phyloP scores from a whole-genome alignment of 2,888 invertebrate genomes.

The Dendrolimus houi region DNA sequence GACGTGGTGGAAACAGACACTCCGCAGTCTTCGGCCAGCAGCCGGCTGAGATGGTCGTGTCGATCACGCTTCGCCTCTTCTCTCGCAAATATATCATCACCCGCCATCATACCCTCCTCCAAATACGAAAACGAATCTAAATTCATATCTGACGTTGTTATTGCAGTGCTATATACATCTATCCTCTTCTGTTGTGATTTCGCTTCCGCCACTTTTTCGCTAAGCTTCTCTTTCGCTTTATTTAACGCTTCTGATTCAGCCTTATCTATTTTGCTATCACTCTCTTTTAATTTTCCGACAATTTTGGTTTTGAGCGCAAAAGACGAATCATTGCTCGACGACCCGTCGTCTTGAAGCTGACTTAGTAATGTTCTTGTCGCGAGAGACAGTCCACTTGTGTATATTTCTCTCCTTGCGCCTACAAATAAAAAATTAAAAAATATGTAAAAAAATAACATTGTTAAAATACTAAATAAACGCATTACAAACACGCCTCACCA shows the following conservation, averaged over 20 bases:
- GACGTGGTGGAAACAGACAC: slow-evolving; percentile 20
- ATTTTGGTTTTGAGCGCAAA: slow-evolving; percentile 55
- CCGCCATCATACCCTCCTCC: slow-evolving; percentile 64
- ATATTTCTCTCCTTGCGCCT: slow-evolving; percentile 62
- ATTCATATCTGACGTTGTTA: slow-evolving; percentile 69
- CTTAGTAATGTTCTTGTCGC: slow-evolving; percentile 67
- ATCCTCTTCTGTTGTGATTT: slow-evolving; percentile 60
- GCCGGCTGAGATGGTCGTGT: slow-evolving; percentile 49
- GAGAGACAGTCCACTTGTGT: slow-evolving; percentile 50
- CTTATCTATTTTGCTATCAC: slow-evolving; percentile 40
- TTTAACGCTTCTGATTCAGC: slow-evolving; percentile 57
- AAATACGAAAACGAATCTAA: slow-evolving; percentile 72
- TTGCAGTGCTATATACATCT: slow-evolving; percentile 73
- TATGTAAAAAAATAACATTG: slow-evolving; percentile 23
- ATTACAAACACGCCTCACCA: slow-evolving; percentile 39
- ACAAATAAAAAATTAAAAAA: slow-evolving; percentile 33
- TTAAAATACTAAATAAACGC: slow-evolving; percentile 18
- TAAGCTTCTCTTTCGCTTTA: slow-evolving; percentile 59
- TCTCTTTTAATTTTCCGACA: slow-evolving; percentile 33
- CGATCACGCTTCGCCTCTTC: slow-evolving; percentile 37
- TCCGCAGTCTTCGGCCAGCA: slow-evolving; percentile 52
- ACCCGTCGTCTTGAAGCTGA: slow-evolving; percentile 72
- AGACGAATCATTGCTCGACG: slow-evolving; percentile 70
- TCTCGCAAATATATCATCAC: slow-evolving; percentile 55
- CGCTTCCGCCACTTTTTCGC: slow-evolving; percentile 60